phyloP scores from a whole-genome alignment of 2,113 vertebrate species.

The Hemichromis elongatus region DNA sequence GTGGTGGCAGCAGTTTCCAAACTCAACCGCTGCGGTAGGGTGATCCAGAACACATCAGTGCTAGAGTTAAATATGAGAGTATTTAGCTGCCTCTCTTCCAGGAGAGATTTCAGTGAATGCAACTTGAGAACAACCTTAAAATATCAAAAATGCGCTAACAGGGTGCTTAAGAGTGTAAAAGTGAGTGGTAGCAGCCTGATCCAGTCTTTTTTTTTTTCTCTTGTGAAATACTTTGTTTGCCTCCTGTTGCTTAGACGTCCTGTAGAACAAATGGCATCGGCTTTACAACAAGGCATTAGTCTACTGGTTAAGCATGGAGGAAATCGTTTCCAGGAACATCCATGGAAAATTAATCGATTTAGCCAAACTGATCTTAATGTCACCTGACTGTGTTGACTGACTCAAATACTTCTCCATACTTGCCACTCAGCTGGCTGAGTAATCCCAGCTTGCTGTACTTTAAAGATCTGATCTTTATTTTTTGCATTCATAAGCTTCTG shows the following conservation, averaged over 20 bases:
- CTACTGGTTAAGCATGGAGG: not conserved
- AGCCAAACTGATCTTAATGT: not conserved
- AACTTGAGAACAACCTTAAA: not conserved
- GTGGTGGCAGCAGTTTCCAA: slow-evolving; percentile 49
- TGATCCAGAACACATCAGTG: not conserved
- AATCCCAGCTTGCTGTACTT: not conserved
- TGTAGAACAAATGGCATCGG: not conserved
- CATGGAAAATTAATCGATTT: not conserved
- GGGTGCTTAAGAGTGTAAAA: not conserved
- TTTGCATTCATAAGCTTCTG: not conserved
- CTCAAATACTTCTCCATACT: not conserved
- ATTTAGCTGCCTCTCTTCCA: not conserved
- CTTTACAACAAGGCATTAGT: not conserved
- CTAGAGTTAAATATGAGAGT: not conserved
- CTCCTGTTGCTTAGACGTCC: not conserved
- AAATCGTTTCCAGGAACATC: not conserved
- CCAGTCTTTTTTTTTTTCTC: not conserved
- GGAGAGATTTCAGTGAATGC: not conserved
- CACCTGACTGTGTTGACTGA: not conserved
- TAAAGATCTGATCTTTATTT: not conserved
- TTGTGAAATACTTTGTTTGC: not conserved
- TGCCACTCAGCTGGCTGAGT: not conserved
- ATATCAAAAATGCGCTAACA: not conserved
- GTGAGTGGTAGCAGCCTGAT: not conserved
- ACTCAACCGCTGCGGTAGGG: slow-evolving; percentile 83